Base-by-base conservation (phyloP, 2,113 vertebrate genomes). In the Sander lucioperca region DNA sequence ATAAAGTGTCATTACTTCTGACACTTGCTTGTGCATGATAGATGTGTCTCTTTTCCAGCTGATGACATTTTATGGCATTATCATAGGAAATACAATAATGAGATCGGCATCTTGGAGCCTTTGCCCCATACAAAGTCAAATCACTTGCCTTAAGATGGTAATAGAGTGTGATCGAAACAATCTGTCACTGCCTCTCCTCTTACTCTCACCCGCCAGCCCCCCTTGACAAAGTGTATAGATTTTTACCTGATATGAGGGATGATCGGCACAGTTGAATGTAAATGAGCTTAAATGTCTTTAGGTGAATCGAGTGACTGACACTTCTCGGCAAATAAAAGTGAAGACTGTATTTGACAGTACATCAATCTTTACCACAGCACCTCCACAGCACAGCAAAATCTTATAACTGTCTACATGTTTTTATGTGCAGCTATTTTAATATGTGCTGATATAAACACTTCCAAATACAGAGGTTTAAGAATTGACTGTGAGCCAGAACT, bases 81-180 rank as follows among this genome's bases (percentile, higher is more conserved):
- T 94, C 93, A 91, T 91, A 86, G 85, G 89, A 94, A 94, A 94
- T 94, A 93, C 94, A 94, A 95, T 95, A 94, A 94, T 77, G 64
- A 89, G 88, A 93, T 92, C 80, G 59, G 93, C 88, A 86, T 93
- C 84, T 83, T 30, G n/a, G 78, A 87, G 84, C 91, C 82, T 87
- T 83, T 84, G 81, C 88, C 88, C 87, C 86, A 66, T 87, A 84
- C 88, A 87, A 90, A 94, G 94, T 94, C 92, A 92, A 91, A 94
- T 92, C 85, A 87, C 88, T 95, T 94, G 90, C 90, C 86, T 92
- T 90, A 91, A 93, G 88, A 91, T 67, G 83, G 82, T 94, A 94
- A 95, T 94, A 89, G 90, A 93, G 87, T 91, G 81, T 89, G 94
- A 95, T 93, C 69, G 82, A 93, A 83, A 89, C 88, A 82, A 93